These are phyloP conservation scores for Fregetta grallaria DNA, from an alignment of 2,113 vertebrate species.

Conservation along the genomic window DNA sequence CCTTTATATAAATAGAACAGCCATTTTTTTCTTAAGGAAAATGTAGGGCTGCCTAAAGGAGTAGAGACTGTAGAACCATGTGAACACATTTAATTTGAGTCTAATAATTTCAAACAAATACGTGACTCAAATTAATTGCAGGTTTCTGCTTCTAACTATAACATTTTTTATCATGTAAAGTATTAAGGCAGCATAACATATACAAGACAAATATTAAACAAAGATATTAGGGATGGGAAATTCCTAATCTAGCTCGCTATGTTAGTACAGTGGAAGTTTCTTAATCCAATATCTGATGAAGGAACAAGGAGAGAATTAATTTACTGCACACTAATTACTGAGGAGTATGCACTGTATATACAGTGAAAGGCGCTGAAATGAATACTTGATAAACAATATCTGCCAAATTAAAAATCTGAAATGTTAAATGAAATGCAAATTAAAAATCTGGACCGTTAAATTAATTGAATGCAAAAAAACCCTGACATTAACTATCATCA, in stretches of 20 bases:
- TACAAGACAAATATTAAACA: slow-evolving; percentile 61
- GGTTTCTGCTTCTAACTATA: slow-evolving; percentile 59
- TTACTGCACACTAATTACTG: slow-evolving; percentile 79
- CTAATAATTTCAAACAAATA: slow-evolving; percentile 50
- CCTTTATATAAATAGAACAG: not conserved
- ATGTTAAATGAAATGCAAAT: slow-evolving; percentile 85
- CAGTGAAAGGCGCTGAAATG: slow-evolving; percentile 73
- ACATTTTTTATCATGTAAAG: slow-evolving; percentile 57
- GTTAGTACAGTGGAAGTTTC: slow-evolving; percentile 69
- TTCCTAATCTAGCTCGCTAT: slow-evolving; percentile 57
- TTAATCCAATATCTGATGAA: slow-evolving; percentile 80
- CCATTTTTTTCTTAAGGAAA: not conserved
- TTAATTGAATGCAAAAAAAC: slow-evolving; percentile 78
- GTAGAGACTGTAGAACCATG: not conserved
- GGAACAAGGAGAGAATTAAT: slow-evolving; percentile 78
- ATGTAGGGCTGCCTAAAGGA: not conserved
- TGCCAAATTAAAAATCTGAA: slow-evolving; percentile 80
- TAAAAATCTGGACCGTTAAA: slow-evolving; percentile 81
- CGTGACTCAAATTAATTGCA: slow-evolving; percentile 47
- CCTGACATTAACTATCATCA: slow-evolving; percentile 69
- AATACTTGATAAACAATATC: slow-evolving; percentile 83
- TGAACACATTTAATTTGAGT: not conserved
- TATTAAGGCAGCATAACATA: slow-evolving; percentile 53
- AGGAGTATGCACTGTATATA: slow-evolving; percentile 69
- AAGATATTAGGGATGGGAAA: slow-evolving; percentile 63